A percentile compares a stretch with the other conserved stretches of the same genome.
Conservation (phyloP, 2,797 vertebrate species). For the Valencia hispanica region DNA sequence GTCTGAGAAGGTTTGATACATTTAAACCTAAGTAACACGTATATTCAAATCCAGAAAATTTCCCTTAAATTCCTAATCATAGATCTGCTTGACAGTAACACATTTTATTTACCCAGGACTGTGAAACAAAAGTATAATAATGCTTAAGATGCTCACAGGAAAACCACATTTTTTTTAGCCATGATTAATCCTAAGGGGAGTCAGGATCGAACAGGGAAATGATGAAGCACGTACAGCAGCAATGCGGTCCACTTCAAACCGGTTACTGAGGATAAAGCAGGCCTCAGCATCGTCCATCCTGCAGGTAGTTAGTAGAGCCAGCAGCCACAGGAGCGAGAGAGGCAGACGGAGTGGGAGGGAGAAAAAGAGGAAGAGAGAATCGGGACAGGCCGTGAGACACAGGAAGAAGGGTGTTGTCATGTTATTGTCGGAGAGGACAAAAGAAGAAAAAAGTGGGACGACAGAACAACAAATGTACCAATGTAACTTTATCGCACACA, state of each 20-base stretch:
- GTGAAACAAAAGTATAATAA: neutral
- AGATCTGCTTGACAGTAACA: neutral
- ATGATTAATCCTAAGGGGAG: slow-evolving; percentile 15
- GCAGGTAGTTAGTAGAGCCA: slow-evolving; percentile 64
- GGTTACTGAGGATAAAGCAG: slow-evolving; percentile 90
- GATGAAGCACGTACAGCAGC: slow-evolving; percentile 83
- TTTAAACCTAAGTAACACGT: neutral
- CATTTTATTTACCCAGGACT: neutral
- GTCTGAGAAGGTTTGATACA: neutral
- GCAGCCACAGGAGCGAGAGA: slow-evolving; percentile 43
- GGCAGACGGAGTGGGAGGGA: slow-evolving; percentile 18
- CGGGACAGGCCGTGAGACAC: slow-evolving; percentile 42
- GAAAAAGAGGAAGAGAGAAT: slow-evolving; percentile 27
- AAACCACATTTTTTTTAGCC: neutral
- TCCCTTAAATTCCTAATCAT: neutral
- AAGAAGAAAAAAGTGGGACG: slow-evolving; percentile 66
- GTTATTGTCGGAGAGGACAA: slow-evolving; percentile 66
- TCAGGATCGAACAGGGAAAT: slow-evolving; percentile 33
- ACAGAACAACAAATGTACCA: slow-evolving; percentile 67
- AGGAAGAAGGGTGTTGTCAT: slow-evolving; percentile 64
- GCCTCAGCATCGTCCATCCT: slow-evolving; percentile 90
- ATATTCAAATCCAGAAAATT: neutral
- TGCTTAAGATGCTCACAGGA: neutral
- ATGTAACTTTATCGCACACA: slow-evolving; percentile 65
- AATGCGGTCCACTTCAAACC: slow-evolving; percentile 89